phyloP scores from a whole-genome alignment of 1,140 invertebrate genomes.

The Dreissena polymorpha region DNA sequence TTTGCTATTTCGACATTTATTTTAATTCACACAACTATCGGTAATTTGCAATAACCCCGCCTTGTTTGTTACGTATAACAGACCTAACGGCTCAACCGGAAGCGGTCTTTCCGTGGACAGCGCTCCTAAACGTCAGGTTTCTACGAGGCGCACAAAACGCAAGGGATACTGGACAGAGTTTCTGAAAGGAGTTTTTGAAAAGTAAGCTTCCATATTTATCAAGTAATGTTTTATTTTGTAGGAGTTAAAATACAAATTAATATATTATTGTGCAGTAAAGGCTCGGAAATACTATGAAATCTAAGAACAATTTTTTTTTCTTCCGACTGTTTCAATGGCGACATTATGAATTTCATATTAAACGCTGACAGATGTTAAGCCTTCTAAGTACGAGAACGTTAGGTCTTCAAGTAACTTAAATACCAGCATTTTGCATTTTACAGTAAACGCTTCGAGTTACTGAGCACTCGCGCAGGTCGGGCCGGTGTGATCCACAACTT shows the following conservation, averaged over 20 bases:
- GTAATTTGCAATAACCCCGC: too few relatives aligned
- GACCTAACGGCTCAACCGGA: not conserved
- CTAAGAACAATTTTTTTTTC: not conserved
- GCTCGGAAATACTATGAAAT: not conserved
- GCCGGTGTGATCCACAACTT: conserved; percentile 81
- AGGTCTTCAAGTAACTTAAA: too few relatives aligned
- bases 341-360: too few relatives aligned
- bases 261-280: not conserved
- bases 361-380: too few relatives aligned
- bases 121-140: conserved; percentile 30
- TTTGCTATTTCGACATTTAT: too few relatives aligned
- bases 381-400: too few relatives aligned
- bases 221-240: not conserved
- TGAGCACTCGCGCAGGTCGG: conserved; percentile 73
- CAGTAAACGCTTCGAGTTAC: too few relatives aligned
- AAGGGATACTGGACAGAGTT: conserved; percentile 71
- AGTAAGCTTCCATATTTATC: conserved; percentile 54
- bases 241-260: not conserved
- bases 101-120: not conserved
- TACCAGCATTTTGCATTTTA: too few relatives aligned
- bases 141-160: conserved; percentile 60
- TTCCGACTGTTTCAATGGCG: too few relatives aligned
- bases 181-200: conserved; percentile 68
- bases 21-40: too few relatives aligned
- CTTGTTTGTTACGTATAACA: not conserved